Conservation (phyloP, 1,140 invertebrate species). For the Ridgeia piscesae region DNA sequence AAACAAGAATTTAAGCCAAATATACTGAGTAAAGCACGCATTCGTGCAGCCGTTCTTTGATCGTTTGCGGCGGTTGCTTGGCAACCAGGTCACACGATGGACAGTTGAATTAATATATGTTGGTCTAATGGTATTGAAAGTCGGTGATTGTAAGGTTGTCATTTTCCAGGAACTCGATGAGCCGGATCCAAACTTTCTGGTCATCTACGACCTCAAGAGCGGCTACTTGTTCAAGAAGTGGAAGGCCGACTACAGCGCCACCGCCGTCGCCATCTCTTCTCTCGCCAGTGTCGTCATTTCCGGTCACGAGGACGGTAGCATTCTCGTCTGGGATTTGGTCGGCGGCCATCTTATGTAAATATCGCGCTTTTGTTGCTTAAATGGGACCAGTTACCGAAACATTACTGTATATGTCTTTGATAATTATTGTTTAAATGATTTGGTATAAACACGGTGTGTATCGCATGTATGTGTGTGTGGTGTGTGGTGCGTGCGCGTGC, state of each 20-base stretch:
- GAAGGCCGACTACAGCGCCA: slow-evolving; percentile 79
- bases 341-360: slow-evolving; percentile 66
- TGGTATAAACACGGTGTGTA: too few species aligned
- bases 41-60: too few species aligned
- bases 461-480: too few species aligned
- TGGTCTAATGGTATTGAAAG: slow-evolving; percentile 5
- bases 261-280: slow-evolving; percentile 78
- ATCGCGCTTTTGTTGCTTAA: not conserved
- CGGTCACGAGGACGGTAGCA: slow-evolving; percentile 75
- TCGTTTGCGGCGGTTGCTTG: too few species aligned
- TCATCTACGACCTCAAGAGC: slow-evolving; percentile 87
- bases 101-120: too few species aligned
- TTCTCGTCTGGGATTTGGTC: slow-evolving; percentile 85
- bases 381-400: too few species aligned
- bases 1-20: too few species aligned
- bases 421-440: slow-evolving; percentile 10
- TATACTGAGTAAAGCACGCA: too few species aligned
- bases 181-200: slow-evolving; percentile 81
- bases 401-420: not conserved
- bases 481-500: too few species aligned
- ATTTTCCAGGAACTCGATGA: slow-evolving; percentile 75
- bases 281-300: slow-evolving; percentile 78
- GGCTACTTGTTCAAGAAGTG: slow-evolving; percentile 89
- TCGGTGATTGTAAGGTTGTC: slow-evolving; percentile 40
- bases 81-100: too few species aligned